phyloP scores from a whole-genome alignment of 2,888 invertebrate genomes.

The Tuberolachnus salignus region DNA sequence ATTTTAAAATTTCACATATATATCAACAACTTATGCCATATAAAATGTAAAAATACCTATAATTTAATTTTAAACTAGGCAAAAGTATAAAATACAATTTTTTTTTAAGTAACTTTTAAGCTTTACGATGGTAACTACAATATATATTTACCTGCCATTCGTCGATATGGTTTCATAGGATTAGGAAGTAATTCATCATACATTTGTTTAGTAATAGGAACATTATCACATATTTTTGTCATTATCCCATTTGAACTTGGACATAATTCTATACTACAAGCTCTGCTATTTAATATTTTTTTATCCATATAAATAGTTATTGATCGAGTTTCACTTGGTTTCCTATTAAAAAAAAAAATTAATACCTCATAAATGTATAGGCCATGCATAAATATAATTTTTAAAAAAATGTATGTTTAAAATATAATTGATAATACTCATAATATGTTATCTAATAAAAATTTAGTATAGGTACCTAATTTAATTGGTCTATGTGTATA shows the following conservation, averaged over 20 bases:
- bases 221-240: slow-evolving; percentile 30
- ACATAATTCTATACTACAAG: slow-evolving; percentile 40
- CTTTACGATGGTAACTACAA: too few relatives aligned
- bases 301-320: slow-evolving; percentile 46
- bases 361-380: neutral
- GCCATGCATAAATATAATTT: neutral
- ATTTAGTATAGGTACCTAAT: too few relatives aligned
- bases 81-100: too few relatives aligned
- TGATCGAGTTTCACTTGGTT: slow-evolving; percentile 20
- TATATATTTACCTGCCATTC: slow-evolving; percentile 47
- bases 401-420: neutral
- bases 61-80: too few relatives aligned
- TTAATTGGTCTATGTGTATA: too few relatives aligned
- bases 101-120: too few relatives aligned
- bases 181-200: slow-evolving; percentile 49
- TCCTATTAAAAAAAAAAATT: slow-evolving; percentile 18
- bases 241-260: slow-evolving; percentile 28
- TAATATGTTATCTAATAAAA: too few relatives aligned
- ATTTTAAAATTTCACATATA: too few relatives aligned
- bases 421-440: too few relatives aligned
- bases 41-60: too few relatives aligned
- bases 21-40: too few relatives aligned
- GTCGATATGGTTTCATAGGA: slow-evolving; percentile 39
- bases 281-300: slow-evolving; percentile 22
- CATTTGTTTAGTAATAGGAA: slow-evolving; percentile 52